Evolutionary conservation across 2,888 invertebrate species (phyloP), one percentile per base, ranked within the genome.

Genomic region (Caenorhabditis sp.): DNA sequence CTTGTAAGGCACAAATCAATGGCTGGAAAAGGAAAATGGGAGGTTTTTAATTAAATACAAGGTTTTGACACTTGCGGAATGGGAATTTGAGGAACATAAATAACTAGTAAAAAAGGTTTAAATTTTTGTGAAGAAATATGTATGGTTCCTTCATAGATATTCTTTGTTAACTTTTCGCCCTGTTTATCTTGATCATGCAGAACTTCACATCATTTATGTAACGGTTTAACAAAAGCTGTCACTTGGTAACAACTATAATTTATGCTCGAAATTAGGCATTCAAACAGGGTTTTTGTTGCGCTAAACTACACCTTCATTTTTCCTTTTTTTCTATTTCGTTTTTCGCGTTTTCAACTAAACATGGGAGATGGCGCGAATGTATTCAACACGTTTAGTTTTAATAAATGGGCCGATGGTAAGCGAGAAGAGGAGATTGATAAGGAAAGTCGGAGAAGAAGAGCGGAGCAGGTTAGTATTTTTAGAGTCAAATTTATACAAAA

Each of bases 331-430:
- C 20, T 14, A 20, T 25, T 8, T 54, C 21, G 7, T 7, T 14
- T 21, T 4, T 14, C 31, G 5, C 31, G 10, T 31, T 31, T 57
- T 23, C 21, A 4, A 23, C 21, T 26, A 4, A 36, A 58, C 49
- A 76, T 76, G 76, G 76, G 76, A 56, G 76, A 76, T 38, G 76
- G 75, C 14, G 76, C 82, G 8, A 82, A 82, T 70, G 82, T 82
- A 36, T 82, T 82, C 79, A 82, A 82, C 63, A 79, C 82, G 59
- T 82, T 82, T 70, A 76, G 75, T 56, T 82, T 82, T 68, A 80
- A 80, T 63, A 82, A 82, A 72, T 82, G 82, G 82, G 82, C 82
- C 23, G 80, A 78, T 57, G 70, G 70, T 43, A 82, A 80, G 68
- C 77, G 78, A 25, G 82, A 82, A 63, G 82, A 82, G 59, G 82